phyloP scores from a whole-genome alignment of 2,113 vertebrate species.

The Ondatra zibethicus region DNA sequence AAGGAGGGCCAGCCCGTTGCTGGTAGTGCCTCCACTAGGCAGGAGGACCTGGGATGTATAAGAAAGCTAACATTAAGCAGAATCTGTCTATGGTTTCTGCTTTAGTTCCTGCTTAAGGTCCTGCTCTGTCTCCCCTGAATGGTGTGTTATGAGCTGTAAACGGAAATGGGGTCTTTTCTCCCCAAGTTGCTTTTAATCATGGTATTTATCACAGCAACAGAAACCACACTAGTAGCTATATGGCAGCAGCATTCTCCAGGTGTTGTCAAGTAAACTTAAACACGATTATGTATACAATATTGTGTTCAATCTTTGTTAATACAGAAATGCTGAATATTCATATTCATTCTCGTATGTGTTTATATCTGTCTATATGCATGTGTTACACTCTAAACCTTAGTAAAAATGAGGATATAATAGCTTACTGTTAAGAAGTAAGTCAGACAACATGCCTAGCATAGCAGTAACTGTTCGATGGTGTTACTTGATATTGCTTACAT shows the following conservation, averaged over 20 bases:
- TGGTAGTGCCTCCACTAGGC: not conserved
- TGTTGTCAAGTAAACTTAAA: constrained; percentile 11
- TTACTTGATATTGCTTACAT: not conserved
- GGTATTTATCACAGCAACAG: not conserved
- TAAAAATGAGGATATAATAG: constrained; percentile 7
- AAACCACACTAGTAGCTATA: not conserved
- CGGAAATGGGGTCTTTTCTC: not conserved
- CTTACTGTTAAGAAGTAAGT: not conserved
- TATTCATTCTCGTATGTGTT: not conserved
- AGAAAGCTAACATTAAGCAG: not conserved
- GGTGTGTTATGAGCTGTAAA: not conserved
- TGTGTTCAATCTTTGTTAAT: not conserved
- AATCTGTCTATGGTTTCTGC: not conserved
- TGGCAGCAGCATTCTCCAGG: not conserved
- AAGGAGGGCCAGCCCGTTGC: not conserved
- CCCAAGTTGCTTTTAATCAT: not conserved
- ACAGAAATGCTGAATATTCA: constrained; percentile 5
- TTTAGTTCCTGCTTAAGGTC: not conserved
- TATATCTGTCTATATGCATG: not conserved
- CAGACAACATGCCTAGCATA: not conserved
- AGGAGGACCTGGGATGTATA: not conserved
- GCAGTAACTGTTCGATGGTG: not conserved
- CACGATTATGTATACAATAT: not conserved
- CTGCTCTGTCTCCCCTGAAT: not conserved
- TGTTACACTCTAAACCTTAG: not conserved